Evolutionary conservation across 2,797 vertebrate genomes (phyloP).

Genomic region (Vultur gryphus): DNA sequence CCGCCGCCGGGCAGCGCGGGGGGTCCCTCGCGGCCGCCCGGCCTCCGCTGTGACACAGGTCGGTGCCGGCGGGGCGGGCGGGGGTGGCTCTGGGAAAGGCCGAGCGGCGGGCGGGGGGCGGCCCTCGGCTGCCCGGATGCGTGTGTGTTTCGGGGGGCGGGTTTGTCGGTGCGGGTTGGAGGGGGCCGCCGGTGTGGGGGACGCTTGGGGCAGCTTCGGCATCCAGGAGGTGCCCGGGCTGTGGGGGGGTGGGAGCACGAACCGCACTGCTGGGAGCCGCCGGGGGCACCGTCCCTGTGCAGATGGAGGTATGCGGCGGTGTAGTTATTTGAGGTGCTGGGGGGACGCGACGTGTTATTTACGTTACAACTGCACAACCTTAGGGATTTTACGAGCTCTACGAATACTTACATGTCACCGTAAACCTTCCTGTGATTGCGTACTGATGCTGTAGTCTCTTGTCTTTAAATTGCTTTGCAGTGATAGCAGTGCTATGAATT

Average conservation of each 20-base stretch:
- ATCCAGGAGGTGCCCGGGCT: not conserved
- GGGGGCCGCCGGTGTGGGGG: not conserved
- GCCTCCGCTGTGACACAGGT: conserved; percentile 11
- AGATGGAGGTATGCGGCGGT: not conserved
- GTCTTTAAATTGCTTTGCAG: not conserved
- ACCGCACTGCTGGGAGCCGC: not conserved
- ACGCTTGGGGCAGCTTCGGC: not conserved
- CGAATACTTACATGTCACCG: not conserved
- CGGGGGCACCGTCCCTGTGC: not conserved
- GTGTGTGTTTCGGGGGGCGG: not conserved
- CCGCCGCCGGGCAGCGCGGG: not conserved
- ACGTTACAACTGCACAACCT: not conserved
- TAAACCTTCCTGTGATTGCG: not conserved
- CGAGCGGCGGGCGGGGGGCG: not conserved
- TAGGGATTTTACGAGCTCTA: not conserved
- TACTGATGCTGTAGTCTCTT: not conserved
- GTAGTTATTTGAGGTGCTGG: not conserved
- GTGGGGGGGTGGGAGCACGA: no score
- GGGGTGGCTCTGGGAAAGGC: not conserved
- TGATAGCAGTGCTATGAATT: not conserved
- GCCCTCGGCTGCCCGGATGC: not conserved
- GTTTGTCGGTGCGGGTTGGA: not conserved
- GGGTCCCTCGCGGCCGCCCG: not conserved
- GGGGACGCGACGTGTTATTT: fast-evolving
- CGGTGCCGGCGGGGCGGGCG: not conserved